phyloP scores from a whole-genome alignment of 2,888 invertebrate genomes.

The Ochropacha duplaris region DNA sequence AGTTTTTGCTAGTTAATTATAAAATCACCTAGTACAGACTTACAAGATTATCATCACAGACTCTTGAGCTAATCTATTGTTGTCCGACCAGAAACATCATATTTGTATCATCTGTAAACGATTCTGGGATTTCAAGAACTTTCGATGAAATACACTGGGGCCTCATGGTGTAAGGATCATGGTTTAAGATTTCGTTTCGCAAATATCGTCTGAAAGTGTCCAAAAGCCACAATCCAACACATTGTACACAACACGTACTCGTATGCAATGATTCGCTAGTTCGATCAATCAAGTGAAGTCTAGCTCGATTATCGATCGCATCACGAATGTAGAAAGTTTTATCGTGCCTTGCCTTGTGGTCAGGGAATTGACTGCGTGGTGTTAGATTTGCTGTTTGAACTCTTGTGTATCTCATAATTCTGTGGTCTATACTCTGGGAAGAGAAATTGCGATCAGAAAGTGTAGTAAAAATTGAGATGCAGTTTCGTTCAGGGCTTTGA shows the following conservation, averaged over 20 bases:
- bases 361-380: not conserved
- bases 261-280: not conserved
- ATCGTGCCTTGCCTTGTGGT: not conserved
- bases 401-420: not conserved
- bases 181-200: not conserved
- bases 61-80: too few species aligned
- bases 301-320: not conserved
- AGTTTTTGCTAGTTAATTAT: too few species aligned
- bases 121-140: too few species aligned
- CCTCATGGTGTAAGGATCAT: too few species aligned
- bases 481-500: not conserved
- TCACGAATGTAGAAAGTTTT: not conserved
- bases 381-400: not conserved
- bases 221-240: not conserved
- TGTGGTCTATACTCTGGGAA: not conserved
- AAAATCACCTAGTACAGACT: not conserved
- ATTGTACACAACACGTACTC: not conserved
- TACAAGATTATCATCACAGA: too few species aligned
- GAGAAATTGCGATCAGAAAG: not conserved
- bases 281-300: not conserved
- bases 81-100: too few species aligned
- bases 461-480: too few species aligned
- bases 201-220: not conserved
- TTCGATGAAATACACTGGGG: too few species aligned
- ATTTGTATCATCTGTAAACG: too few species aligned